These are phyloP conservation scores for Cladorhizidae sp. DNA, from an alignment of 37 sponge, comb jelly and placozoan genomes.

Conservation along the genomic window DNA sequence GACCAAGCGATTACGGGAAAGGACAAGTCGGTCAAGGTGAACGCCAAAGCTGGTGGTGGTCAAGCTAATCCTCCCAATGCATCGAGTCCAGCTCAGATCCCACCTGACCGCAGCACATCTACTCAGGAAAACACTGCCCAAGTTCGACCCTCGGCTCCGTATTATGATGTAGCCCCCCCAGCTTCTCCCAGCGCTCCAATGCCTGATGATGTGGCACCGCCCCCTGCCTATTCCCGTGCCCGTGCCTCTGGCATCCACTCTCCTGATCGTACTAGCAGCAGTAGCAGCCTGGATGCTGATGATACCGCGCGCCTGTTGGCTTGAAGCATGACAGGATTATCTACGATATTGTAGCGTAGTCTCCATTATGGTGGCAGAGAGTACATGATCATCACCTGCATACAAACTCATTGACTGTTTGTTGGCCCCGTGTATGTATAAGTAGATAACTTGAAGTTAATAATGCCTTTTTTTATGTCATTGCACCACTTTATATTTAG, in stretches of 20 bases:
- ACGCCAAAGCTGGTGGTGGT: not conserved
- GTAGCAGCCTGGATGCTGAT: not conserved
- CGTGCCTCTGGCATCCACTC: constrained; percentile 12
- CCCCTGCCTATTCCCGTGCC: constrained; percentile 19
- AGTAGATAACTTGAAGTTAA: no score
- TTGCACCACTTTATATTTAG: no score
- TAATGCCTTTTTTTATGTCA: no score
- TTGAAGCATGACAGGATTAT: not conserved
- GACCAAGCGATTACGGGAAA: constrained; percentile 51
- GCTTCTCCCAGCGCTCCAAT: not conserved
- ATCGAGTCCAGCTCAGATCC: not conserved
- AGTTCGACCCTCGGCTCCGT: not conserved
- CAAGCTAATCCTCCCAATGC: not conserved
- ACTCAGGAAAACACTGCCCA: not conserved
- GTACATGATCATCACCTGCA: no score
- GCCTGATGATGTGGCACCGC: not conserved
- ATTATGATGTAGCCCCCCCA: not conserved
- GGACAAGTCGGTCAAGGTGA: constrained; percentile 43
- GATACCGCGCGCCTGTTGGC: constrained; percentile 4
- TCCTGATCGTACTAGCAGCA: no score
- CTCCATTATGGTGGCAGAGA: no score
- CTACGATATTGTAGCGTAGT: not conserved
- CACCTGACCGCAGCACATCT: not conserved
- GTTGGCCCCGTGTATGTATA: no score
- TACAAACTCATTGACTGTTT: no score